These are phyloP conservation scores for Alethe castanea DNA, from an alignment of 2,113 vertebrate species.

Conservation along the genomic window DNA sequence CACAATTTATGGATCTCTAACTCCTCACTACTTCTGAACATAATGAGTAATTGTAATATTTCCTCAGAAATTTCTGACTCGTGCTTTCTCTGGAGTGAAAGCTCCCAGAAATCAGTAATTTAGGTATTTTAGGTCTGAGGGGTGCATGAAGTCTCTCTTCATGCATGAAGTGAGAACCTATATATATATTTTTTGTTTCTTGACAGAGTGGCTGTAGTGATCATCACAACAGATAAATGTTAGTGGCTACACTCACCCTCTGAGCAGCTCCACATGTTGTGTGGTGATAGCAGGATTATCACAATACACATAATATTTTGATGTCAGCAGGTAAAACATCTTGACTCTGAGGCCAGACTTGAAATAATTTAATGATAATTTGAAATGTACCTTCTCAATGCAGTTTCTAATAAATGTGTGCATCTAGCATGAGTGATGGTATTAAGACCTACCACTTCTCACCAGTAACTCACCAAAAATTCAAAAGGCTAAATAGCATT, in stretches of 20 bases:
- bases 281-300: neutral
- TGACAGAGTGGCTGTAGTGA: neutral
- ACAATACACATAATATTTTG: neutral
- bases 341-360: neutral
- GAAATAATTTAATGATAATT: neutral
- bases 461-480: neutral
- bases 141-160: neutral
- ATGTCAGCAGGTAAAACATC: neutral
- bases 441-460: neutral
- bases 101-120: neutral
- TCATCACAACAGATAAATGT: accelerated
- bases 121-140: neutral
- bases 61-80: neutral
- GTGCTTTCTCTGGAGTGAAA: neutral
- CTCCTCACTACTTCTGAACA: accelerated
- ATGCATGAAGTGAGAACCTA: neutral
- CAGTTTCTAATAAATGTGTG: neutral
- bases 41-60: neutral
- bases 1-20: neutral
- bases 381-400: neutral
- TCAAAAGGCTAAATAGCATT: neutral
- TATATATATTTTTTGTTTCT: neutral
- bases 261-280: neutral
- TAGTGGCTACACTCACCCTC: neutral
- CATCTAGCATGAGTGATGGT: neutral